Evolutionary conservation across 2,797 vertebrate species (phyloP), one percentile per base, ranked within the genome.

Genomic region (Muscicapa comitata): DNA sequence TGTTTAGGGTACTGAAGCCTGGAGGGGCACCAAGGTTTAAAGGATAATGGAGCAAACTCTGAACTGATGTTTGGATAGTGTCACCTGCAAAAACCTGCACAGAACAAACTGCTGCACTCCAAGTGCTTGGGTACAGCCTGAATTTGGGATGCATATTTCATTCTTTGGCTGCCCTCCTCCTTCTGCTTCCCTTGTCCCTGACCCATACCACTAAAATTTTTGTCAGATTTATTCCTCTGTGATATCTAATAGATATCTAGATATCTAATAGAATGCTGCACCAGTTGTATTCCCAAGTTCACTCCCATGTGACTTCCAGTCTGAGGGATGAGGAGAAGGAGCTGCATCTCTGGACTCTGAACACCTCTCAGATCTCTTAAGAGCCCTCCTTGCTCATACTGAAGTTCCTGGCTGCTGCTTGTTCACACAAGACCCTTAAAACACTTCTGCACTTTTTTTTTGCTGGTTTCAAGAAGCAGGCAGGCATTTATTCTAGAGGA

Each of bases 281-380:
- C 14, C 24, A 23, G 6, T 40, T 81, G 4, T 10, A 35, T 28
- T 40, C 28, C 40, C 10, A 5, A 3, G 14, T 40, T 58, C 47
- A 9, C 47, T 48, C 11, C 31, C 31, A 6, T 10, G 25, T 0
- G 7, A 33, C 12, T 61, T 63, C 31, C 47, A 68, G 0, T 10
- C 23, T 40, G 15, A 25, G 9, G 16, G 4, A 35, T 13, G 24
- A 58, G 35, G 31, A 85, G 12, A 37, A 15, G 28, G 16, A 48
- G 6, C 48, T 78, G 62, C 17, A 10, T n/a, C 62, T 68, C 62
- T 79, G 71, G 43, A 10, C 33, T 43, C 48, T 23, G 50, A 78
- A n/a, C 17, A 33, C 19, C 25, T 65, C 54, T 75, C 25, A 25
- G 40, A 42, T 45, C 20, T 82, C 59, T 53, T 35, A 47, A 74